Evolutionary conservation across 2,797 vertebrate genomes (phyloP), one percentile per base, ranked within the genome.

Genomic region (Amniataba percoides): DNA sequence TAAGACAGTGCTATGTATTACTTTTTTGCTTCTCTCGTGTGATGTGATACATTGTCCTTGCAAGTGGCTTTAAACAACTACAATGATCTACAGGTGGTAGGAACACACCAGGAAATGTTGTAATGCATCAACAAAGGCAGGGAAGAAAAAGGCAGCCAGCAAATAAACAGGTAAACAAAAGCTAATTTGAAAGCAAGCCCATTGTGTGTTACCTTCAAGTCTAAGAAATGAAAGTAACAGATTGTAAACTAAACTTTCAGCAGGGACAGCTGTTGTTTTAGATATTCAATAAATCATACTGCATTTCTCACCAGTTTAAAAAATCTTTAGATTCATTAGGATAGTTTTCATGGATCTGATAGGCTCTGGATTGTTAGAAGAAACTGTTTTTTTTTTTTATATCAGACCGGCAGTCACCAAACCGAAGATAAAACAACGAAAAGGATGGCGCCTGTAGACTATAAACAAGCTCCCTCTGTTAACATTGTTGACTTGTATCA

Each of bases 401-500:
- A 76, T 40, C n/a, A 58, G 12, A n/a, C 34, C 4, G 2, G 3
- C 48, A 85, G 82, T 45, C 52, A 71, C 39, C 8, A 61, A 79
- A 63, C 9, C 19, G 18, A 46, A 51, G 76, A 65, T 18, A 68
- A 76, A 66, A 21, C 3, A 56, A 60, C 8, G 53, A 70, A 69
- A 71, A 21, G 25, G 72, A 67, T 12, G 65, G 49, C 39, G 19
- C 65, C 71, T 39, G 0, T 31, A 25, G 77, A 65, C 56, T 65
- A 60, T 73, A 85, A 87, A 88, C 78, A 88, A 72, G 21, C 25
- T n/a, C 14, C 45, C 25, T 49, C 1, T 43, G 36, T 80, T 76
- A 49, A 77, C 34, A 77, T 27, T 70, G 61, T 57, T 66, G 39
- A 67, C 51, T 63, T 71, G 67, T 65, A 53, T 71, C 16, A 65